These are phyloP conservation scores for Zaprionus davidi DNA, from an alignment of 1,140 invertebrate species.

Conservation along the genomic window DNA sequence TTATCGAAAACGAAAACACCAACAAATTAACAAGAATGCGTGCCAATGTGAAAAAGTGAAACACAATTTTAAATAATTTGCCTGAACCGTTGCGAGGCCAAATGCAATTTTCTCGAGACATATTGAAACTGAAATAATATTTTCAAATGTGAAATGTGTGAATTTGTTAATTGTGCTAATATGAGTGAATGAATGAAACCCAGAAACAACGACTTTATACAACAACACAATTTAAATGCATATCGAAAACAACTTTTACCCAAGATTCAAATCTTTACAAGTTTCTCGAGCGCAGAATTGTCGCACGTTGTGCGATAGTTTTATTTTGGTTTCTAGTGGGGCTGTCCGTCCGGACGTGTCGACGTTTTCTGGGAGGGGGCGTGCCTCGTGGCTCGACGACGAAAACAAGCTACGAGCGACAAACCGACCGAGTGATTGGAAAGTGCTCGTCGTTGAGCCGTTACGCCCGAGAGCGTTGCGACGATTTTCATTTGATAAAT, in stretches of 20 bases:
- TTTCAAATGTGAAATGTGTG: slow-evolving; percentile 31
- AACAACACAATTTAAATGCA: slow-evolving; percentile 46
- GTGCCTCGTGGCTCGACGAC: slow-evolving; percentile 58
- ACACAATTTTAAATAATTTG: slow-evolving; percentile 20
- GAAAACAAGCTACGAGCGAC: slow-evolving; percentile 51
- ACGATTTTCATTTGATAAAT: slow-evolving; percentile 26
- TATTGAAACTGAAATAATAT: slow-evolving; percentile 13
- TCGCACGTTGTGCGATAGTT: slow-evolving; percentile 36
- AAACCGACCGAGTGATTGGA: slow-evolving; percentile 57
- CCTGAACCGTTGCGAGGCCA: slow-evolving; percentile 29
- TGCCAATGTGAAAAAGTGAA: slow-evolving; percentile 62
- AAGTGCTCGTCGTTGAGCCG: slow-evolving; percentile 56
- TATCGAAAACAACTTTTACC: slow-evolving; percentile 81
- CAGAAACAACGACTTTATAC: slow-evolving; percentile 32
- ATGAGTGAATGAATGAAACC: slow-evolving; percentile 47
- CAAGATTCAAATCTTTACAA: slow-evolving; percentile 55
- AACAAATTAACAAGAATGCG: slow-evolving; percentile 32
- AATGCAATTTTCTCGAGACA: slow-evolving; percentile 15
- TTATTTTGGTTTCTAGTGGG: slow-evolving; percentile 20
- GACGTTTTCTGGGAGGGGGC: slow-evolving; percentile 53
- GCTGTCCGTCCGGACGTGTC: slow-evolving; percentile 27
- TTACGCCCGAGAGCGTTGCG: slow-evolving; percentile 54
- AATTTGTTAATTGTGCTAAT: slow-evolving; percentile 57
- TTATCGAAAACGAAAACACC: slow-evolving; percentile 22
- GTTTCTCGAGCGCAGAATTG: slow-evolving; percentile 66